Base-by-base conservation (phyloP, 2,888 invertebrate species). In the Holacanthella duospinosa region DNA sequence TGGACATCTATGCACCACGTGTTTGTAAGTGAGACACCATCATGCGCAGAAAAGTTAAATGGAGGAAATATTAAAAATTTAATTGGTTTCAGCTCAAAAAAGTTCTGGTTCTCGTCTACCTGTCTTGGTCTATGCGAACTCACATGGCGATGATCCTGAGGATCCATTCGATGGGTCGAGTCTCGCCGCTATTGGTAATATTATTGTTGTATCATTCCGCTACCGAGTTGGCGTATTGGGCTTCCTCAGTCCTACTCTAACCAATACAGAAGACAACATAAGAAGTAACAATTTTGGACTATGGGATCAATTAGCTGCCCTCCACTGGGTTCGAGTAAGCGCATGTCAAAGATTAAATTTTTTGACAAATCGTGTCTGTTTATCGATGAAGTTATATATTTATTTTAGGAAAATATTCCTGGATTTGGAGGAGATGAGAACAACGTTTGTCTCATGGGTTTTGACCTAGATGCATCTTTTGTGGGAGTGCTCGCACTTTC, bases 261-360 rank as follows among this genome's bases (percentile, higher is more conserved):
- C 9, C 36, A n/a, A 29, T n/a, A 68, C 63, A 29, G 64, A 65
- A 12, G 70, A 72, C 12, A 68, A 70, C 59, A 60, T 67, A n/a
- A 36, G 70, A 59, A 67, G 66, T 29, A 72, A 72, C 61, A 36
- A 36, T 36, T 72, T 69, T 62, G 72, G 72, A 1, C 65, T 72
- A 9, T 71, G 69, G 70, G 72, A 72, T 63, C 68, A 68, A 44
- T 55, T 71, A 12, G 72, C 72, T n/a, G 70, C 70, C 26, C 65
- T 72, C 36, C 70, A 71, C 59, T 72, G 72, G 72, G 71, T 71
- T 16, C 68, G 69, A 57, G 72, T 69, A 65, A 28, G 53, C 26
- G n/a, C n/a, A n/a, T n/a, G n/a, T n/a, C n/a, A n/a, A n/a, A n/a
- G n/a, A n/a, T n/a, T n/a, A n/a, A n/a, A n/a, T n/a, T n/a, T n/a